Percentiles rank a stretch among this genome's conserved stretches.
Conservation (phyloP, 2,113 vertebrate species). For the Empidonax traillii region DNA sequence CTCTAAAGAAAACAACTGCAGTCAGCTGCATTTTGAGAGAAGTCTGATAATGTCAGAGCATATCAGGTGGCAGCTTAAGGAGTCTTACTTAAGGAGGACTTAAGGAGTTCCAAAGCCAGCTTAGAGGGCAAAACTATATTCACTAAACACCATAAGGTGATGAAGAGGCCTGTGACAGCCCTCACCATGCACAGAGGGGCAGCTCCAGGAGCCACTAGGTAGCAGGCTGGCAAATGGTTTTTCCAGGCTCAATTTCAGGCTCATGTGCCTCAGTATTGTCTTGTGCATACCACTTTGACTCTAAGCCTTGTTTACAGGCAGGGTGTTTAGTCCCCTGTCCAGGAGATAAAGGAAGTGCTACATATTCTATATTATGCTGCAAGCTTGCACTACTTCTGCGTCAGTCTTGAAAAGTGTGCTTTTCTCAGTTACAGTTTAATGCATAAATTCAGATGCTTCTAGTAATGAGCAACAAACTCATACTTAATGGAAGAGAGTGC, state of each 20-base stretch:
- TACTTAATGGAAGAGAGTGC: background rate
- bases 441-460: background rate
- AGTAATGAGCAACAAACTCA: background rate
- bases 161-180: background rate
- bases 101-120: background rate
- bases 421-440: background rate
- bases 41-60: background rate
- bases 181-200: accelerated
- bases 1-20: background rate
- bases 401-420: background rate
- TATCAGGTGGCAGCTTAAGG: background rate
- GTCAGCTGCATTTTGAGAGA: background rate
- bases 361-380: background rate
- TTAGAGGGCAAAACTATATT: background rate
- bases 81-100: background rate
- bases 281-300: background rate
- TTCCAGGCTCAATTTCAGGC: background rate
- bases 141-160: background rate
- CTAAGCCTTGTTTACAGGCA: background rate
- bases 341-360: background rate
- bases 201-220: background rate
- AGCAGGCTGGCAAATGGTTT: background rate
- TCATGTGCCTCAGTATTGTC: background rate
- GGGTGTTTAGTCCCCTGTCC: background rate
- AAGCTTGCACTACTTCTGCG: background rate